Conservation (phyloP, 2,113 vertebrate genomes). For the Noctilio leporinus region DNA sequence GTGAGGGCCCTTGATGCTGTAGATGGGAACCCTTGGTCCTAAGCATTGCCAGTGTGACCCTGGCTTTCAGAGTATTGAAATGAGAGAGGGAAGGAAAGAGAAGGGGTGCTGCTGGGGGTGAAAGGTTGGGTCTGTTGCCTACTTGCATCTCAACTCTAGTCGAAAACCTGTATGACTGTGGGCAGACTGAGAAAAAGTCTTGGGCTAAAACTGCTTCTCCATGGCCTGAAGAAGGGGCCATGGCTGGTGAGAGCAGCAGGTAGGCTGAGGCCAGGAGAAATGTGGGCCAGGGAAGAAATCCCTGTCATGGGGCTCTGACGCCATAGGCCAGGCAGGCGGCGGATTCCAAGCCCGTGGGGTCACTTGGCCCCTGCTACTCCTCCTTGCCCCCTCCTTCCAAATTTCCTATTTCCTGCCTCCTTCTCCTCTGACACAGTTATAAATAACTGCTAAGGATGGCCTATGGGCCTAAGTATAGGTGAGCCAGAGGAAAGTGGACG, state of each 20-base stretch:
- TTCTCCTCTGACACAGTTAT: constrained; percentile 70
- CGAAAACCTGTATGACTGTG: constrained; percentile 18
- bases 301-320: not conserved
- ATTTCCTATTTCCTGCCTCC: constrained; percentile 78
- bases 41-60: not conserved
- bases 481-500: not conserved
- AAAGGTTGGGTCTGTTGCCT: not conserved
- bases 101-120: not conserved
- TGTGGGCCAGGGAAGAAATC: constrained; percentile 46
- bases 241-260: constrained; percentile 39
- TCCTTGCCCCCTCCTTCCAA: constrained; percentile 41
- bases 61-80: not conserved
- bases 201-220: constrained; percentile 37
- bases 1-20: not conserved
- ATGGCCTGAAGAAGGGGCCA: constrained; percentile 48
- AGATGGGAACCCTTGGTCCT: not conserved
- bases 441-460: constrained; percentile 69
- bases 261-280: constrained; percentile 20
- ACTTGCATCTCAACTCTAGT: not conserved
- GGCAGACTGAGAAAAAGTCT: constrained; percentile 41
- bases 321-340: not conserved
- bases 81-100: not conserved
- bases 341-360: constrained; percentile 48
- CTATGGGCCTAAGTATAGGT: constrained; percentile 24
- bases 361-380: constrained; percentile 45